Conservation (phyloP, 2,797 vertebrate species). For the Semaprochilodus insignis region DNA sequence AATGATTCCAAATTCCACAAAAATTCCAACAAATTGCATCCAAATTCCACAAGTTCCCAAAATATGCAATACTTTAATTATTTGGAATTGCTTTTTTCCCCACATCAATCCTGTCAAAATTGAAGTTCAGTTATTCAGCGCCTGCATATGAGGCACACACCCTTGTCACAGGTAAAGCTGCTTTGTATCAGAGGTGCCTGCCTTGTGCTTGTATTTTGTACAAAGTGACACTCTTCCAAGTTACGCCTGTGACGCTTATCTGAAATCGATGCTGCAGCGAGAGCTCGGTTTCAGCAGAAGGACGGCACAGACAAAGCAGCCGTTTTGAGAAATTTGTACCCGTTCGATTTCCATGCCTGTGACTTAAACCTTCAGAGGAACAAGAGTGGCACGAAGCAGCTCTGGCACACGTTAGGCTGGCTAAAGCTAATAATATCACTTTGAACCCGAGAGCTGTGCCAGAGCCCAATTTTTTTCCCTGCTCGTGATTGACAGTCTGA, state of each 20-base stretch:
- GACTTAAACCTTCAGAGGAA: slow-evolving; percentile 24
- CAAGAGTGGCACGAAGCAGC: slow-evolving; percentile 7
- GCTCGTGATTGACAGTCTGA: slow-evolving; percentile 69
- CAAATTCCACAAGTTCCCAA: too few species aligned
- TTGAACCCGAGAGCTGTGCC: slow-evolving; percentile 69
- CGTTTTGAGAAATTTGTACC: slow-evolving; percentile 30
- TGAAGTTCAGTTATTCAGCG: background rate
- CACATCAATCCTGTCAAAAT: background rate
- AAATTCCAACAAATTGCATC: background rate
- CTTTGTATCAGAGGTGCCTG: slow-evolving; percentile 29
- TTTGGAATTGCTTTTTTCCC: too few species aligned
- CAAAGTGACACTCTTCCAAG: slow-evolving; percentile 46
- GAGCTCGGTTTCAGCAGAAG: slow-evolving; percentile 30
- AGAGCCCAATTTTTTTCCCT: slow-evolving; percentile 64
- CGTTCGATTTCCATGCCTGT: slow-evolving; percentile 36
- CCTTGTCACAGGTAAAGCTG: background rate
- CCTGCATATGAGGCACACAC: background rate
- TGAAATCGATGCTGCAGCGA: slow-evolving; percentile 48
- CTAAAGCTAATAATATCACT: slow-evolving; percentile 32
- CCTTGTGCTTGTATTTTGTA: slow-evolving; percentile 43
- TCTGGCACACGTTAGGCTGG: background rate
- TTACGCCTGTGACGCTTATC: slow-evolving; percentile 48
- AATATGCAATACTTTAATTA: background rate
- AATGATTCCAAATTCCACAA: background rate
- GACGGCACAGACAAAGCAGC: slow-evolving; percentile 32